A percentile compares a stretch with the other conserved stretches of the same genome.
phyloP scores from a whole-genome alignment of 2,888 invertebrate species.

The Prosopocoilus inquinatus region DNA sequence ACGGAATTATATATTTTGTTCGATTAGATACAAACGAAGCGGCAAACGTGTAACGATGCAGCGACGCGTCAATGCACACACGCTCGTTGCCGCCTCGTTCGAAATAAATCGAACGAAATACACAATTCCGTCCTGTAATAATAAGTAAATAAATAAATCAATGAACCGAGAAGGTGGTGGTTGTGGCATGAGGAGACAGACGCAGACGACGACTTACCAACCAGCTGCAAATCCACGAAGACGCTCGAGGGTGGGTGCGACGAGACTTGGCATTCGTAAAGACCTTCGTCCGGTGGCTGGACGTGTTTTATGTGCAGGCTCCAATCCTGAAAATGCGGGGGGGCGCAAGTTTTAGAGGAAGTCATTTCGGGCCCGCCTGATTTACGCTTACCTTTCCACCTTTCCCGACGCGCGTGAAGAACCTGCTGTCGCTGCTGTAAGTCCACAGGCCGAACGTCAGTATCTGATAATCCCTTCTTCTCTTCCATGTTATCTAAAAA shows the following conservation, averaged over 20 bases:
- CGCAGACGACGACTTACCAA: slow-evolving; percentile 54
- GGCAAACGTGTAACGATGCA: too few species aligned
- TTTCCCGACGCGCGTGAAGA: slow-evolving; percentile 61
- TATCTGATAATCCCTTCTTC: slow-evolving; percentile 63
- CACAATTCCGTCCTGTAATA: too few species aligned
- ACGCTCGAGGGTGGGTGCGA: slow-evolving; percentile 66
- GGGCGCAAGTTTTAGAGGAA: slow-evolving; percentile 8
- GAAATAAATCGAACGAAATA: too few species aligned
- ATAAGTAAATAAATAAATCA: too few species aligned
- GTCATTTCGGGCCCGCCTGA: too few species aligned
- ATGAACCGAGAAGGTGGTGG: too few species aligned
- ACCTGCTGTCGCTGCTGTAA: slow-evolving; percentile 65
- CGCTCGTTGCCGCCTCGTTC: too few species aligned
- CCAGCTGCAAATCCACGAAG: slow-evolving; percentile 62
- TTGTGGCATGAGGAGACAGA: too few species aligned
- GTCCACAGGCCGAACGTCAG: slow-evolving; percentile 64
- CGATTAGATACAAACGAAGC: too few species aligned
- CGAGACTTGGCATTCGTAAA: slow-evolving; percentile 68
- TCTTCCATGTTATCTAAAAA: slow-evolving; percentile 71
- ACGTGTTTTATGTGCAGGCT: slow-evolving; percentile 64
- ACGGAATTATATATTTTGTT: too few species aligned
- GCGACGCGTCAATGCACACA: too few species aligned
- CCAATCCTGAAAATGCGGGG: slow-evolving; percentile 58
- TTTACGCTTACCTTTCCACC: slow-evolving; percentile 53
- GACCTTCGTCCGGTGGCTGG: slow-evolving; percentile 61